These are phyloP conservation scores for Octodon degus DNA, from an alignment of 2,113 vertebrate genomes.

Conservation along the genomic window DNA sequence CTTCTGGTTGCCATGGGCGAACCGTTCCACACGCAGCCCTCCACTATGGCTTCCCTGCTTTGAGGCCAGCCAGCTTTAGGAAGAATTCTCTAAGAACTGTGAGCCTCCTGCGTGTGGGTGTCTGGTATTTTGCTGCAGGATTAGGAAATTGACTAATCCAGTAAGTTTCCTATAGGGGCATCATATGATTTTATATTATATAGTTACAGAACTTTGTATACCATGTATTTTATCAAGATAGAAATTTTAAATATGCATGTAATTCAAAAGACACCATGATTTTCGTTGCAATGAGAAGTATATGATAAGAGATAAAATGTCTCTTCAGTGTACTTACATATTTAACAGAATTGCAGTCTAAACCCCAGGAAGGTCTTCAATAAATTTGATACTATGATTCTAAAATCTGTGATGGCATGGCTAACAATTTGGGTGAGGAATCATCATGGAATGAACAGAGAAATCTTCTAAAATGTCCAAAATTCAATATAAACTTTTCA, in stretches of 20 bases:
- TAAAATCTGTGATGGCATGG: not conserved
- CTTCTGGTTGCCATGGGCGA: no score
- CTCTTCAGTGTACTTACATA: not conserved
- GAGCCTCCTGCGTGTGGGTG: no score
- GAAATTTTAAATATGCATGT: not conserved
- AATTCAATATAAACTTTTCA: not conserved
- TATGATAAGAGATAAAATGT: not conserved
- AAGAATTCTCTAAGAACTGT: no score
- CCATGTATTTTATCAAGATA: not conserved
- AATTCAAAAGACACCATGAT: not conserved
- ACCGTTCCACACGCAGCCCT: no score
- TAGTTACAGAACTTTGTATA: no score
- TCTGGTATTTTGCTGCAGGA: no score
- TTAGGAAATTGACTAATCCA: no score
- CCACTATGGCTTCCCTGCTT: no score
- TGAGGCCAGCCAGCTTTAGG: no score
- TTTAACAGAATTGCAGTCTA: not conserved
- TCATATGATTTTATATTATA: not conserved
- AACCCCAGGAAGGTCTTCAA: not conserved
- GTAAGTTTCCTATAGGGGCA: not conserved
- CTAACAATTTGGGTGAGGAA: not conserved
- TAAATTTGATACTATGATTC: not conserved
- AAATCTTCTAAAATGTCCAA: not conserved
- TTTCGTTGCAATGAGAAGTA: not conserved
- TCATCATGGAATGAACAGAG: rapidly evolving